phyloP scores from a whole-genome alignment of 35 echinoderm and acorn worm genomes.

The Chiridota heheva region DNA sequence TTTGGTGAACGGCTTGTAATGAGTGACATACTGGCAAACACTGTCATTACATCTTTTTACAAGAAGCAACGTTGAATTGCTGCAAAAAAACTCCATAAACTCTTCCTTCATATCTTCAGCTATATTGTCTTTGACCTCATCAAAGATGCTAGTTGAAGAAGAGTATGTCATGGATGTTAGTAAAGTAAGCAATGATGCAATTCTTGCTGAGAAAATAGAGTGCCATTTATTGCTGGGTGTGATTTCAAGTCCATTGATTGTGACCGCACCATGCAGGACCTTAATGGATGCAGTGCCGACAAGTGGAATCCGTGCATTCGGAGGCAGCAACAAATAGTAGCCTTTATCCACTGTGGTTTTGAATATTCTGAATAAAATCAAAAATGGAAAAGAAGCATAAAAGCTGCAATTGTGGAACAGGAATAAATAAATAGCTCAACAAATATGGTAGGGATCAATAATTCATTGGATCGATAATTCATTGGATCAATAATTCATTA shows the following conservation, averaged over 20 bases:
- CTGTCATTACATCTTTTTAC: neutral
- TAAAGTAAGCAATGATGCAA: neutral
- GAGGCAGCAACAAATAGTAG: too few relatives aligned
- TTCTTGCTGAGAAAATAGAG: neutral
- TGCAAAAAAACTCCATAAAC: neutral
- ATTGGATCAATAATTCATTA: too few relatives aligned
- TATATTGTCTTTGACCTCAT: neutral
- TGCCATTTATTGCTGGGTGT: neutral
- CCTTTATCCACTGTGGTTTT: too few relatives aligned
- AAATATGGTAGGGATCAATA: too few relatives aligned
- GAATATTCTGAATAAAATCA: too few relatives aligned
- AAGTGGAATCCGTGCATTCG: too few relatives aligned
- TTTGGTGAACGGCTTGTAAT: too few relatives aligned
- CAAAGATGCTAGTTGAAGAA: neutral
- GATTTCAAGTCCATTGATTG: constrained; percentile 1
- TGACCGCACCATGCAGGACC: neutral
- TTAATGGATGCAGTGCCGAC: neutral
- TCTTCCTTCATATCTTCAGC: neutral
- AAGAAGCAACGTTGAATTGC: neutral
- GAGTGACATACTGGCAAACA: neutral
- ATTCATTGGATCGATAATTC: too few relatives aligned
- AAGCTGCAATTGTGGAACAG: too few relatives aligned
- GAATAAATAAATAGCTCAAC: too few relatives aligned
- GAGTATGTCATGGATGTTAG: neutral
- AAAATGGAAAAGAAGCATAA: too few relatives aligned